Evolutionary conservation across 1,140 invertebrate species (phyloP).

Genomic region (Drosophila repletoides): DNA sequence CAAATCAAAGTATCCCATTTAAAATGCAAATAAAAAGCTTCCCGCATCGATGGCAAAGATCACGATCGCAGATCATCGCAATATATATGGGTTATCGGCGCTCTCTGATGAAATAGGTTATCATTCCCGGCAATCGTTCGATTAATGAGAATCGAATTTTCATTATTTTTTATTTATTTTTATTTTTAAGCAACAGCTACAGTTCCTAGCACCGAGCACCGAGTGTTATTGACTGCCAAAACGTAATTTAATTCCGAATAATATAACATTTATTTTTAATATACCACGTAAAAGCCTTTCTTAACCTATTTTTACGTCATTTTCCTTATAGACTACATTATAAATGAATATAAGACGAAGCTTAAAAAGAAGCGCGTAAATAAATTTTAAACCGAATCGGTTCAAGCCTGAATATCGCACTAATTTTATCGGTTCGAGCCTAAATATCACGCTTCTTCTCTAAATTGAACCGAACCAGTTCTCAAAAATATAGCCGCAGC

Average conservation of each 20-base stretch:
- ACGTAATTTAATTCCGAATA: too few relatives aligned
- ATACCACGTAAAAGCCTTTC: too few relatives aligned
- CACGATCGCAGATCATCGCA: constrained; percentile 53
- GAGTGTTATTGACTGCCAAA: not conserved
- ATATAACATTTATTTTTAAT: not conserved
- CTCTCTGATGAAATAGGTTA: constrained; percentile 62
- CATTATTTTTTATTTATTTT: too few relatives aligned
- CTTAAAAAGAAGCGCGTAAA: too few relatives aligned
- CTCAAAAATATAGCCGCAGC: too few relatives aligned
- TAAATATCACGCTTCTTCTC: too few relatives aligned
- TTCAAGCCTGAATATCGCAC: too few relatives aligned
- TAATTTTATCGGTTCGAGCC: too few relatives aligned
- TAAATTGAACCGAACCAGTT: too few relatives aligned
- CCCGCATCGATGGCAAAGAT: constrained; percentile 67
- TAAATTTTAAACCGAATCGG: too few relatives aligned
- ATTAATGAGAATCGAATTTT: constrained; percentile 58
- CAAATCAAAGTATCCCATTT: constrained; percentile 48
- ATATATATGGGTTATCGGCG: constrained; percentile 50
- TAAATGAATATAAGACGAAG: too few relatives aligned
- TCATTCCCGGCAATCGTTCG: constrained; percentile 54
- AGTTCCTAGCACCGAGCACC: not conserved
- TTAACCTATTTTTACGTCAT: not conserved
- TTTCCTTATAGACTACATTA: too few relatives aligned
- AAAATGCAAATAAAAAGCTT: constrained; percentile 54
- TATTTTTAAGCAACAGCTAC: constrained; percentile 30